These are phyloP conservation scores for Pampus argenteus DNA, from an alignment of 2,797 vertebrate genomes.

Conservation along the genomic window DNA sequence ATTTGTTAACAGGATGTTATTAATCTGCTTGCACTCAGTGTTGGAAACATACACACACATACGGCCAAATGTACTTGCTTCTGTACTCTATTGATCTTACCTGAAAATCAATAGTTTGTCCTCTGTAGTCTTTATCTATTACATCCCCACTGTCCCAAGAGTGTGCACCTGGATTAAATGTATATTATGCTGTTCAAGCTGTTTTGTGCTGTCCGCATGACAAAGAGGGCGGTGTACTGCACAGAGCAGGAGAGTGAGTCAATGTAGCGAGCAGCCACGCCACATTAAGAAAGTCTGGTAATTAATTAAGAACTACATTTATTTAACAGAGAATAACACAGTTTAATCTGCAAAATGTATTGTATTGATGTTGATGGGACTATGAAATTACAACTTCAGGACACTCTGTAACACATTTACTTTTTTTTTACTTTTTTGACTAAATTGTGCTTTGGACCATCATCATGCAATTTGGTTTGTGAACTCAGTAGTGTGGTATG, in stretches of 20 bases:
- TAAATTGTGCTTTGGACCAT: background rate
- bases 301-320: background rate
- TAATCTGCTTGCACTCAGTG: constrained; percentile 19
- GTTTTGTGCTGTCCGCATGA: constrained; percentile 24
- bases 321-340: background rate
- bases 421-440: background rate
- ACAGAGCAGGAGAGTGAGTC: background rate
- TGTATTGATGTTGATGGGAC: background rate
- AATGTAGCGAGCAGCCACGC: background rate
- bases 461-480: background rate
- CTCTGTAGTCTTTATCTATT: constrained; percentile 50
- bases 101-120: constrained; percentile 54
- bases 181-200: constrained; percentile 30
- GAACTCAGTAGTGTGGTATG: too few species aligned
- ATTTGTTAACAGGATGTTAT: constrained; percentile 32
- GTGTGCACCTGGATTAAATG: constrained; percentile 20
- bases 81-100: constrained; percentile 52
- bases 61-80: constrained; percentile 24
- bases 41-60: constrained; percentile 19
- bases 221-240: background rate
- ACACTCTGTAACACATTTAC: background rate
- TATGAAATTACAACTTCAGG: background rate
- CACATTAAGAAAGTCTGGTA: background rate
- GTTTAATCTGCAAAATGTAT: background rate
- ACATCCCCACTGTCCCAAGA: constrained; percentile 31